Base-by-base conservation (phyloP, 92 coral and sea anemone species). In the Scolanthus callimorphus region DNA sequence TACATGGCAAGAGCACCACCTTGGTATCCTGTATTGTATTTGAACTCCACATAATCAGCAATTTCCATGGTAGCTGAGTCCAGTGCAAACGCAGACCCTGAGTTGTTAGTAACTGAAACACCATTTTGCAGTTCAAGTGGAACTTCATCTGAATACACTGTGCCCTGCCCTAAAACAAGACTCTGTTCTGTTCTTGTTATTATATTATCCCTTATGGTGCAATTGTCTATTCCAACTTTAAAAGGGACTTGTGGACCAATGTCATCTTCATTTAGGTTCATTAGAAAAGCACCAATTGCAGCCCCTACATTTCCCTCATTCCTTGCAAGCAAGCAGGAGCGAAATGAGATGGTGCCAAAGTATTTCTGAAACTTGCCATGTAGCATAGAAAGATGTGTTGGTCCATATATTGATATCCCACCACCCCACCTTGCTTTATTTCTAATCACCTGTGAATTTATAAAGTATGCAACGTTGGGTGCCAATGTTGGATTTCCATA, bases 1-100 rank as follows among this genome's bases (percentile, higher is more conserved):
- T 88, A 94, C 71, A 94, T 25, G 38, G 96, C 91, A 20, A 94
- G 52, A 2, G 94, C 99, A 2, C 99, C 99, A 19, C 99, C 99
- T 37, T 83, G 71, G 8, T 48, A 55, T 0, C 99, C 99, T 22
- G 58, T 30, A 61, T 94, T 94, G 27, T 70, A 45, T 23, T 34
- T 54, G 31, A 94, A 94, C 1, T 64, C 34, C 1, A 88, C 78
- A 27, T 47, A 30, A 25, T 74, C 86, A 27, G 57, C 29, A 13
- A 94, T 51, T 20, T 84, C 67, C 48, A 83, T 55, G 11, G 73
- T 50, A 24, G 94, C 69, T 21, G 78, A 68, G 43, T 84, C 95
- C 21, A 94, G 70, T 0, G 84, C 85, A 56, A 94, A 44, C 3
- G 99, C 96, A 24, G 99, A 76, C 25, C 73, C 59, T 30, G 39